Conservation (phyloP, 2,888 invertebrate species). For the Orthosia gothica region DNA sequence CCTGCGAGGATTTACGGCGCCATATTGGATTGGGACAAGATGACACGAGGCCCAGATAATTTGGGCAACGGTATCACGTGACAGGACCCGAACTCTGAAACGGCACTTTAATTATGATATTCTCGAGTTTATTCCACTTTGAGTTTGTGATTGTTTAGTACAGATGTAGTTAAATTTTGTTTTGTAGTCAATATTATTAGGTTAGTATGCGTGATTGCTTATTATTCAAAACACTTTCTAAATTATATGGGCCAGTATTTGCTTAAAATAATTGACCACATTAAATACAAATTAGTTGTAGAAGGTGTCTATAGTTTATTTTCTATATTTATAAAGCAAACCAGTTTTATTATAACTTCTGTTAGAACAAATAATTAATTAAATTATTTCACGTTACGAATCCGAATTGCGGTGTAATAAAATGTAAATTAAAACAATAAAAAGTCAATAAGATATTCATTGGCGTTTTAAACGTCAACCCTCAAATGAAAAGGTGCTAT, state of each 20-base stretch:
- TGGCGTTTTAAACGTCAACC: slow-evolving; percentile 81
- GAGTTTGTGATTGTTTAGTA: slow-evolving; percentile 65
- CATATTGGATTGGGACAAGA: slow-evolving; percentile 92
- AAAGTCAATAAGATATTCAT: slow-evolving; percentile 84
- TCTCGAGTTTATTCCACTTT: slow-evolving; percentile 78
- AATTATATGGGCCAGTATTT: not conserved
- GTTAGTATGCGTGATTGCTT: not conserved
- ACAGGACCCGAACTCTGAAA: slow-evolving; percentile 86
- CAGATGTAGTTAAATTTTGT: slow-evolving; percentile 60
- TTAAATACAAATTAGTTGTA: not conserved
- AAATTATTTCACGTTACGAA: slow-evolving; percentile 64
- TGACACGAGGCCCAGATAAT: slow-evolving; percentile 91
- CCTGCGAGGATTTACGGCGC: slow-evolving; percentile 90
- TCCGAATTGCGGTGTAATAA: slow-evolving; percentile 65
- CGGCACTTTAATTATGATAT: slow-evolving; percentile 91
- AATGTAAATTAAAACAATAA: slow-evolving; percentile 77
- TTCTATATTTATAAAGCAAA: slow-evolving; percentile 16
- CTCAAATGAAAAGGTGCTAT: slow-evolving; percentile 83
- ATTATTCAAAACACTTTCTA: not conserved
- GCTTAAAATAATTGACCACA: not conserved
- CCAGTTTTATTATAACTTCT: slow-evolving; percentile 42
- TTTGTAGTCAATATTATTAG: slow-evolving; percentile 56
- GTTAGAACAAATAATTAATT: slow-evolving; percentile 45
- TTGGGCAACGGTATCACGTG: slow-evolving; percentile 91
- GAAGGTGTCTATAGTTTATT: not conserved